Evolutionary conservation across 1,140 invertebrate species (phyloP), one percentile per base, ranked within the genome.

Genomic region (Pachyrhynchus sulphureomaculatus): DNA sequence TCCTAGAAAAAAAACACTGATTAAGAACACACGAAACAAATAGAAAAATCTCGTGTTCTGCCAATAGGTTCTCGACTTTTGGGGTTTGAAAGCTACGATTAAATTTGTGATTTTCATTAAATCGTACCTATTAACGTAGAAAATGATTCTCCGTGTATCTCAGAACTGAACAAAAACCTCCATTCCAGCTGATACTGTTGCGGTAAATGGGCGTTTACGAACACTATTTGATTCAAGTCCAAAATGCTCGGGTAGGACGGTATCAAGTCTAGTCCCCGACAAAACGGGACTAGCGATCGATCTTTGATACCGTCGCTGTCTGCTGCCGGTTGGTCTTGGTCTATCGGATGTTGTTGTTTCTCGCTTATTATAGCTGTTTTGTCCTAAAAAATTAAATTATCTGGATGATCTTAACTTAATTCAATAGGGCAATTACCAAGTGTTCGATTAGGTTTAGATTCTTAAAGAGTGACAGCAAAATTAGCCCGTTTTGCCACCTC

Each of bases 111-210:
- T n/a, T n/a, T n/a, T n/a, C n/a, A n/a, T n/a, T n/a, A n/a, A n/a
- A n/a, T 20, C 76, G 63, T 42, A 79, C 85, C 84, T 24, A 90
- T 77, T 77, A 92, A 82, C 1, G 88, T 91, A 1, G 90, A 89
- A 76, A 92, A 93, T 12, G 88, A 90, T 75, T 92, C 90, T 0
- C 91, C 91, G 61, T 92, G 89, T 45, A 89, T 85, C 70, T 87
- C 84, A 42, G 88, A 90, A 13, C 90, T 92, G 77, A 91, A 93
- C 0, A 93, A 78, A 68, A 92, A 91, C 66, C 90, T 77, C 90
- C 90, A 93, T 72, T 89, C 87, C 53, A 85, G 79, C 62, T 87
- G 83, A 41, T 87, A 80, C 54, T 89, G 85, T 41, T 82, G 80
- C 0, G 90, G 89, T 41, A 93, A 73, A 70, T 88, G 84, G 1